phyloP scores from a whole-genome alignment of 1,140 invertebrate species.

The Zaprionus ornatus region DNA sequence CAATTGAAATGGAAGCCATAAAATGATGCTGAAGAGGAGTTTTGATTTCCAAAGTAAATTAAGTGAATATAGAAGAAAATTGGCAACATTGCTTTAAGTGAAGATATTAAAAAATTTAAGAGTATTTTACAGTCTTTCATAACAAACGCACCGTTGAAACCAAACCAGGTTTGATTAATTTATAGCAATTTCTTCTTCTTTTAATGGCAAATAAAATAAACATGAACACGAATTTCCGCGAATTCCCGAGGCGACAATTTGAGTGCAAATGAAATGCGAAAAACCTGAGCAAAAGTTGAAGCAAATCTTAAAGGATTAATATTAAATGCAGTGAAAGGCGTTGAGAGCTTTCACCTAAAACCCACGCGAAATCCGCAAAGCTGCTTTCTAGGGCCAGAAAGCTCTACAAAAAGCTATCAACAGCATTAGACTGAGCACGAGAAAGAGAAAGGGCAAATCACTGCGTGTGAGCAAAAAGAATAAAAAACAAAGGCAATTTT shows the following conservation, averaged over 20 bases:
- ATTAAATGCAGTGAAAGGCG: slow-evolving; percentile 32
- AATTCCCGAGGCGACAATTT: not conserved
- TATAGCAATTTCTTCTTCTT: not conserved
- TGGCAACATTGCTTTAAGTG: not conserved
- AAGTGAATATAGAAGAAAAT: too few species aligned
- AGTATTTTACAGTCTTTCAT: not conserved
- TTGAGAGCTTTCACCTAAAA: slow-evolving; percentile 17
- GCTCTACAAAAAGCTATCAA: not conserved
- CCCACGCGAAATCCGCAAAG: slow-evolving; percentile 22
- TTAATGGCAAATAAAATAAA: not conserved
- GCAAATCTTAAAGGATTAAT: slow-evolving; percentile 20
- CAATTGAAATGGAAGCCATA: too few species aligned
- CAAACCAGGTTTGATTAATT: not conserved
- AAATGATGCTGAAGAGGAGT: too few species aligned
- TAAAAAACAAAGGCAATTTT: slow-evolving; percentile 50
- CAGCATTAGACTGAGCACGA: not conserved
- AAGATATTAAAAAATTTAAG: not conserved
- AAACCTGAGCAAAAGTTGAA: slow-evolving; percentile 1
- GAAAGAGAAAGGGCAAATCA: not conserved
- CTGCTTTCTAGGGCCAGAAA: slow-evolving; percentile 3
- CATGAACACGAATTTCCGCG: not conserved
- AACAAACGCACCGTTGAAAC: too few species aligned
- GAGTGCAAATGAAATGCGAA: not conserved
- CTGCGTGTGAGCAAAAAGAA: not conserved
- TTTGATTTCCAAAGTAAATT: too few species aligned